Evolutionary conservation across 2,797 vertebrate species (phyloP).

Genomic region (Eulemur mongoz): DNA sequence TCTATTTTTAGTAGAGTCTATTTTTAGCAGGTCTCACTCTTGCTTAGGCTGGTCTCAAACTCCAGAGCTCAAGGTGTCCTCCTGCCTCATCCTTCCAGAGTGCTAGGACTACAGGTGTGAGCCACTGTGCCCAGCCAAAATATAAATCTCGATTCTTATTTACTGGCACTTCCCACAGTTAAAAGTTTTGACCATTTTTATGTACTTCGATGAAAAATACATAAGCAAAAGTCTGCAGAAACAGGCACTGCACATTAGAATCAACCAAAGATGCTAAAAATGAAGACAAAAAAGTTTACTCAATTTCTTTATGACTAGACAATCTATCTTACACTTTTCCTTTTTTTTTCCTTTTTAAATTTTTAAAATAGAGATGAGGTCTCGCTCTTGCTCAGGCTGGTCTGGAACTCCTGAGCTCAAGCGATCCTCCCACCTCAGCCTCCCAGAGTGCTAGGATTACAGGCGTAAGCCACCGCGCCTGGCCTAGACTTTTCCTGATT

Average conservation of each 20-base stretch:
- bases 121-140: not conserved
- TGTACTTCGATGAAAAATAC: not conserved
- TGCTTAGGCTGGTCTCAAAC: not conserved
- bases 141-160: not conserved
- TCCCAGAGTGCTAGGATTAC: no score
- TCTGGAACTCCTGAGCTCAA: no score
- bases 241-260: not conserved
- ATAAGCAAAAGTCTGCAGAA: not conserved
- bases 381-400: no score
- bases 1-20: not conserved
- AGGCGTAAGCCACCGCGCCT: no score
- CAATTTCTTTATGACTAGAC: not conserved
- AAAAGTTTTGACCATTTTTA: not conserved
- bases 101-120: not conserved
- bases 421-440: no score
- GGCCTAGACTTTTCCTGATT: not conserved
- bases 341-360: no score
- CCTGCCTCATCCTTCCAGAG: not conserved
- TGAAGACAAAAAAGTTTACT: not conserved
- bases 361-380: no score
- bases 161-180: not conserved
- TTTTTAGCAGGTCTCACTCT: not conserved
- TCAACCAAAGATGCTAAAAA: slow-evolving; percentile 2
- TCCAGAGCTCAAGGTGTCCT: not conserved
- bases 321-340: not conserved